A percentile compares a stretch with the other conserved stretches of the same genome.
These are phyloP conservation scores for Microplitis deprimator DNA, from an alignment of 2,888 invertebrate species.

Conservation along the genomic window DNA sequence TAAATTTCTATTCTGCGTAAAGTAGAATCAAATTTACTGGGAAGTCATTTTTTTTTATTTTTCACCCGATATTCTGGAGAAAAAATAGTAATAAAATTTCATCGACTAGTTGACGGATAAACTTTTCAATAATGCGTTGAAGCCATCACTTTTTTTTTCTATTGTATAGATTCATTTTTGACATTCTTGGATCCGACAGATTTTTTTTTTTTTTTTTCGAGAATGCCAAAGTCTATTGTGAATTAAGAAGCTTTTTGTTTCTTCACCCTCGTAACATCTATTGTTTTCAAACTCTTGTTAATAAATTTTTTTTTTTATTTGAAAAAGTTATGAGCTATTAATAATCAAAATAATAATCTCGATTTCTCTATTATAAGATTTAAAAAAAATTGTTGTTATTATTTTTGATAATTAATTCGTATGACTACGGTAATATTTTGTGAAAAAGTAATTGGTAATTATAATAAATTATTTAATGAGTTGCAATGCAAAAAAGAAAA, in stretches of 20 bases:
- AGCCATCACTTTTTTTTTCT: not conserved
- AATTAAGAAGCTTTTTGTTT: not conserved
- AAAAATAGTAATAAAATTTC: not conserved
- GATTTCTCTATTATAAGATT: too few relatives aligned
- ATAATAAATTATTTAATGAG: too few relatives aligned
- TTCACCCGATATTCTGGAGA: not conserved
- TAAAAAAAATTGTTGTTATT: too few relatives aligned
- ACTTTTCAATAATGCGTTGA: not conserved
- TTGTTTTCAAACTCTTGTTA: not conserved
- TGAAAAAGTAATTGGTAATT: too few relatives aligned
- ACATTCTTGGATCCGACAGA: not conserved
- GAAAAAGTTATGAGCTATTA: not conserved
- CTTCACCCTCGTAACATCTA: not conserved
- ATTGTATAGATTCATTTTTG: not conserved
- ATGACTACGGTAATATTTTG: too few relatives aligned
- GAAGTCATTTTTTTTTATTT: not conserved
- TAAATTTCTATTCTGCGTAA: not conserved
- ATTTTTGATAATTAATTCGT: too few relatives aligned
- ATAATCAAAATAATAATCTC: too few relatives aligned
- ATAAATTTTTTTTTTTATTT: not conserved
- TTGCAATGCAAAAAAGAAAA: too few relatives aligned
- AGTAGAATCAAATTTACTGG: not conserved
- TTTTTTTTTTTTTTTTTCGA: not conserved
- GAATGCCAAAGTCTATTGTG: not conserved
- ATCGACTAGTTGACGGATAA: not conserved